Evolutionary conservation across 1,140 invertebrate species (phyloP).

Genomic region (Eufriesea mexicana): DNA sequence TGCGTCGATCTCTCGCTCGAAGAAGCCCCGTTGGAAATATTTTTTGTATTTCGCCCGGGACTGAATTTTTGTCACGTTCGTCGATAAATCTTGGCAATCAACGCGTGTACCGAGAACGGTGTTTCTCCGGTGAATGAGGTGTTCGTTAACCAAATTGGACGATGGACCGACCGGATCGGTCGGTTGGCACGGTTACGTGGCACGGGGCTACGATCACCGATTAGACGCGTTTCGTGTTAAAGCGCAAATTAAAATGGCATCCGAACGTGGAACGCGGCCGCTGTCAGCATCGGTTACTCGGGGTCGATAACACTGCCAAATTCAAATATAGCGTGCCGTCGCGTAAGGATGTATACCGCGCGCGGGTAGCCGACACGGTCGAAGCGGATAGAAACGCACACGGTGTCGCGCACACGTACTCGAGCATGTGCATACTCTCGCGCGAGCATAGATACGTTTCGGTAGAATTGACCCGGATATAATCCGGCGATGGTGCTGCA

Average conservation of each 20-base stretch:
- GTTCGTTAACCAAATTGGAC: constrained; percentile 55
- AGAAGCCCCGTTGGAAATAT: no score
- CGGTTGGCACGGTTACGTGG: not conserved
- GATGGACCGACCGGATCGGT: constrained; percentile 15
- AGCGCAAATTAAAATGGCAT: constrained; percentile 23
- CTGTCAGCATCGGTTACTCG: not conserved
- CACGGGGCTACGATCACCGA: not conserved
- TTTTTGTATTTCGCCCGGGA: not conserved
- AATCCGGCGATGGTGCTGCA: constrained; percentile 53
- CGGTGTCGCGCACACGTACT: constrained; percentile 9
- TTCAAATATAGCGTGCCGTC: not conserved
- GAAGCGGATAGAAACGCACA: not conserved
- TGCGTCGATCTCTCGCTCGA: no score
- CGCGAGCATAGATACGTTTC: constrained; percentile 52
- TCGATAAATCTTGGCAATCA: constrained; percentile 47
- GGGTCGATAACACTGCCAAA: not conserved
- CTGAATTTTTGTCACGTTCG: constrained; percentile 19
- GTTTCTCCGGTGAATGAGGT: constrained; percentile 18
- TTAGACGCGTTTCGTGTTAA: constrained; percentile 22
- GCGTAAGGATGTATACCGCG: not conserved
- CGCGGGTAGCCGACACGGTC: not conserved
- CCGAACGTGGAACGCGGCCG: no score
- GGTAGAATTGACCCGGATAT: constrained; percentile 60
- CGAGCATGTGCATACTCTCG: constrained; percentile 39
- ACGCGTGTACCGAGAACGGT: not conserved